These are phyloP conservation scores for Sciurus carolinensis DNA, from an alignment of 2,797 vertebrate genomes.

Conservation along the genomic window DNA sequence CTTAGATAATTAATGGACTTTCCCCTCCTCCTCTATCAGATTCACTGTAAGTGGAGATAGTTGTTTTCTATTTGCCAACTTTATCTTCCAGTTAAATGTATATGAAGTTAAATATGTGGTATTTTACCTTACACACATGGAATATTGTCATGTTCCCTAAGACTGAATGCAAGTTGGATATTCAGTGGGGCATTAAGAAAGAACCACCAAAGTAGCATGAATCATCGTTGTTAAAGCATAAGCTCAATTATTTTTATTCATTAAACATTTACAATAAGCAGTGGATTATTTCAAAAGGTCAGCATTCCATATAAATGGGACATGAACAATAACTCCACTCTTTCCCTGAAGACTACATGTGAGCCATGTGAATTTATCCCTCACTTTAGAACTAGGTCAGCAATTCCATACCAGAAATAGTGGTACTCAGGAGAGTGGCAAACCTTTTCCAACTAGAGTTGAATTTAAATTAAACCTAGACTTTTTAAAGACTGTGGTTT, in stretches of 20 bases:
- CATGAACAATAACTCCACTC: constrained; percentile 69
- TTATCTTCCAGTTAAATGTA: constrained; percentile 50
- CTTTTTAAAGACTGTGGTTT: background rate
- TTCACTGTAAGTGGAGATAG: constrained; percentile 6
- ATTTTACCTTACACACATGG: constrained; percentile 12
- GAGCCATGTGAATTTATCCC: constrained; percentile 61
- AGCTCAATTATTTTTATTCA: constrained; percentile 74
- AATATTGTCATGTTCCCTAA: background rate
- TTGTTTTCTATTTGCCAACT: background rate
- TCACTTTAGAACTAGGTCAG: constrained; percentile 69
- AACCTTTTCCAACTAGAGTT: constrained; percentile 45
- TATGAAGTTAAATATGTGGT: background rate
- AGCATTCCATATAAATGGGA: constrained; percentile 70
- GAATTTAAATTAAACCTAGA: constrained; percentile 59
- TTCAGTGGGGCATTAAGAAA: background rate
- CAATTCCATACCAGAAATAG: constrained; percentile 67
- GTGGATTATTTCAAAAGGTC: constrained; percentile 69
- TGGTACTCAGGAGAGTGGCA: constrained; percentile 68
- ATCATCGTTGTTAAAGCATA: constrained; percentile 52
- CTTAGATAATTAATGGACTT: background rate
- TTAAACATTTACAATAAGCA: constrained; percentile 75
- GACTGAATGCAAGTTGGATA: background rate
- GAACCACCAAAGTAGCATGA: constrained; percentile 6
- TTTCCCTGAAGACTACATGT: constrained; percentile 68
- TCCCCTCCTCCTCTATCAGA: background rate